Evolutionary conservation across 1,140 invertebrate genomes (phyloP), one percentile per base, ranked within the genome.

Genomic region (Polyergus mexicanus): DNA sequence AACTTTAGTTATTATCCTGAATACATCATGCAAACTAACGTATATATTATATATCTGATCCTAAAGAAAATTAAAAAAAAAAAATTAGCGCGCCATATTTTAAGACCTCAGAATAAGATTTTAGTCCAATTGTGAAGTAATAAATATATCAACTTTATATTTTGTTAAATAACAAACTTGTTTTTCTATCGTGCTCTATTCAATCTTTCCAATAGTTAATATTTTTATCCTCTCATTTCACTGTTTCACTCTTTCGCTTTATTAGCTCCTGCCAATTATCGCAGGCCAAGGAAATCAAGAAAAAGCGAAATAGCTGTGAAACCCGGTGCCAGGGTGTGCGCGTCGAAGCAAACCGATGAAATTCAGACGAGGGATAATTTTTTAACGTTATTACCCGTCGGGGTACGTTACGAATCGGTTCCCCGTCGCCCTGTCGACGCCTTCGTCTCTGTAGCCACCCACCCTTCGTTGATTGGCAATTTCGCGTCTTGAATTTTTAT

Each of bases 401-500:
- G 72, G 74, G 78, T 77, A 76, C 62, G 47, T 87, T 87, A 84
- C 76, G 88, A 89, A 95, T 93, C 90, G 92, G 92, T 89, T 89
- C 87, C 88, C 91, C 94, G 60, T 56, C 78, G 35, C 76, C 75
- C 85, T 47, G 72, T 93, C 88, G 92, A 94, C 93, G 92, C 93
- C 89, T 91, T 86, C 89, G 76, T 80, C 89, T 90, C 85, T 58
- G 51, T 41, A 86, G 75, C 60, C 86, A 47, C 62, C 56, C 32
- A 75, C 44, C 71, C 58, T 68, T 72, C 83, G 80, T 89, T 88
- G 86, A 78, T 89, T 85, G 56, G 88, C 68, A 84, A 84, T 88
- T 86, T 94, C 93, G 93, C 94, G 94, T 95, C 95, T 95, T 95
- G 95, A 95, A 95, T 95, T 95, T 95, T 95, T 95, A 94, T 95